A percentile compares a stretch with the other conserved stretches of the same genome.
phyloP scores from a whole-genome alignment of 2,797 vertebrate genomes.

The Cynodonichthys magdalenae region DNA sequence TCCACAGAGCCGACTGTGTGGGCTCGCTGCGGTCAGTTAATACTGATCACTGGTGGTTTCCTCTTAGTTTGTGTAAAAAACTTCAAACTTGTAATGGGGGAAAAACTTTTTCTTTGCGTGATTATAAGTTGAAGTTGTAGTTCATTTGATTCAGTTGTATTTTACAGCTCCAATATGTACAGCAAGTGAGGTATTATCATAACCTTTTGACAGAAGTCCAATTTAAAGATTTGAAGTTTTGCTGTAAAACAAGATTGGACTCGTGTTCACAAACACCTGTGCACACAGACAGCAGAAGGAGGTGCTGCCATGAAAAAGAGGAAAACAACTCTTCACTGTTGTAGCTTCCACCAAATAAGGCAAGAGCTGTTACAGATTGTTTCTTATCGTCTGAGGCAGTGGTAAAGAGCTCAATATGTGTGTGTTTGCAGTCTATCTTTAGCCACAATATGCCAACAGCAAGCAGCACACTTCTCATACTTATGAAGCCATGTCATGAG shows the following conservation, averaged over 20 bases:
- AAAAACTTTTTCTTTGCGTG: too few species aligned
- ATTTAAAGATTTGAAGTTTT: too few species aligned
- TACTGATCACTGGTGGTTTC: slow-evolving; percentile 10
- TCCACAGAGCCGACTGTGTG: slow-evolving; percentile 41
- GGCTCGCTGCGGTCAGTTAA: slow-evolving; percentile 46
- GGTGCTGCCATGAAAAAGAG: slow-evolving; percentile 1
- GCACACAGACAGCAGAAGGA: slow-evolving; percentile 6
- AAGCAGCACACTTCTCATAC: slow-evolving; percentile 63
- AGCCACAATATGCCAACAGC: slow-evolving; percentile 64
- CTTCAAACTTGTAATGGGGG: too few species aligned
- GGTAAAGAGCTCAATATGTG: slow-evolving; percentile 34
- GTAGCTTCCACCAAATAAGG: slow-evolving; percentile 64
- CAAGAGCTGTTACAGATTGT: slow-evolving; percentile 41
- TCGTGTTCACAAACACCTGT: slow-evolving; percentile 5
- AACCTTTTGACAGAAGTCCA: too few species aligned
- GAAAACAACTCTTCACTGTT: slow-evolving; percentile 21
- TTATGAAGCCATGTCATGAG: slow-evolving; percentile 71
- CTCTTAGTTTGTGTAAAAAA: background rate
- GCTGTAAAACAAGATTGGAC: background rate
- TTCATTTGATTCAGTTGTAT: background rate
- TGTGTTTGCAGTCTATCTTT: slow-evolving; percentile 65
- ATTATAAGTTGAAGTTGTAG: too few species aligned
- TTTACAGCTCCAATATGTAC: background rate
- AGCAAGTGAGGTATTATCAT: too few species aligned
- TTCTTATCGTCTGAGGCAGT: slow-evolving; percentile 41